These are phyloP conservation scores for Entelurus aequoreus DNA, from an alignment of 2,113 vertebrate genomes.

Conservation along the genomic window DNA sequence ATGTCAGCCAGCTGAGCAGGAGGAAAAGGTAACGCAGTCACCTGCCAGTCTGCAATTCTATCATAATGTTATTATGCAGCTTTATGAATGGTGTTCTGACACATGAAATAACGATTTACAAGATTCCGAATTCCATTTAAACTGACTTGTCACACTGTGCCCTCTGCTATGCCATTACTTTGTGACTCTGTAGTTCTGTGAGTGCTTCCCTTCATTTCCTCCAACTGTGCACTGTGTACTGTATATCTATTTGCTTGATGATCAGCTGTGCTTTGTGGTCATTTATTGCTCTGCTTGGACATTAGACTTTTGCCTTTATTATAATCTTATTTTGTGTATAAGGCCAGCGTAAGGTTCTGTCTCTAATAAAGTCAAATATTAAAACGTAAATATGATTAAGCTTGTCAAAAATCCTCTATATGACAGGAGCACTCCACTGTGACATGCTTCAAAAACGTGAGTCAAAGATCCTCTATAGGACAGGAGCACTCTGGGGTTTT, in stretches of 20 bases:
- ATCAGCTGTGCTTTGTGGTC: conserved; percentile 32
- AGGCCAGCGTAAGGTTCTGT: too few species aligned
- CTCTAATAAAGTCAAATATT: too few species aligned
- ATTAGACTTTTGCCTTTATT: conserved; percentile 9
- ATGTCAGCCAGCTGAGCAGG: conserved; percentile 74
- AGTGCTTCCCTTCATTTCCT: conserved; percentile 61
- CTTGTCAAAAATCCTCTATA: too few species aligned
- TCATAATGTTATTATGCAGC: too few species aligned
- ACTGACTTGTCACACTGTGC: conserved; percentile 57
- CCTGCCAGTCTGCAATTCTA: too few species aligned
- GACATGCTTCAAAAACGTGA: too few species aligned
- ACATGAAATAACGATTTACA: not conserved
- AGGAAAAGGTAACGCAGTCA: conserved; percentile 80
- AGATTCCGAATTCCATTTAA: conserved; percentile 37
- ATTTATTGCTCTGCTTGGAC: conserved; percentile 46
- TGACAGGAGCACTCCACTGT: too few species aligned
- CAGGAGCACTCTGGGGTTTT: too few species aligned
- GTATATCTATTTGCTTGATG: not conserved
- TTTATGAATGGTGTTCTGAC: not conserved
- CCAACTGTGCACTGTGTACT: conserved; percentile 18
- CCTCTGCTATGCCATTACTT: conserved; percentile 63
- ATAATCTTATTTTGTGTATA: too few species aligned
- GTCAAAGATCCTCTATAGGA: too few species aligned
- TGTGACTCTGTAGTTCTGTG: conserved; percentile 70
- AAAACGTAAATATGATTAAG: too few species aligned